Evolutionary conservation across 2,888 invertebrate genomes (phyloP).

Genomic region (Theristus sp.): DNA sequence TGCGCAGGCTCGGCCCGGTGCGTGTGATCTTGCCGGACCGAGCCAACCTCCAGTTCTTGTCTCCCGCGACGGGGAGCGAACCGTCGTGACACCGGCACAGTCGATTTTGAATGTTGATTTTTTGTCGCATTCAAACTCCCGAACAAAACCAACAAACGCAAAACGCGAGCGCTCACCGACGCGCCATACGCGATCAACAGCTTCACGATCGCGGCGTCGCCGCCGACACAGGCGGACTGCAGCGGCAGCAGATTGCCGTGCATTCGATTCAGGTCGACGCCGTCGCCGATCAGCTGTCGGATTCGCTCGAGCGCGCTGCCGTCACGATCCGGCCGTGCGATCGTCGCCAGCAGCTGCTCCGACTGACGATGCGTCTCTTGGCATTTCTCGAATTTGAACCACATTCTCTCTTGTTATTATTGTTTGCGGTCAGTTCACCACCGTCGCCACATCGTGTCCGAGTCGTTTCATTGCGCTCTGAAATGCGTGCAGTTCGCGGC

Average conservation of each 20-base stretch:
- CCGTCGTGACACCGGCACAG: too few relatives aligned
- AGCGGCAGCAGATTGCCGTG: slow-evolving; percentile 31
- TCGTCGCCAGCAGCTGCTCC: neutral
- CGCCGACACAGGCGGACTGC: slow-evolving; percentile 31
- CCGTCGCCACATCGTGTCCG: too few relatives aligned
- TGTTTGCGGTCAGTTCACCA: too few relatives aligned
- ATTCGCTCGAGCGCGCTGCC: neutral
- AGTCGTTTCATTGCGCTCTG: too few relatives aligned
- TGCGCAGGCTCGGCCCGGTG: neutral
- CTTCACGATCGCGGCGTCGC: slow-evolving; percentile 19
- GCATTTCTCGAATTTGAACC: neutral
- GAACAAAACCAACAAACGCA: too few relatives aligned
- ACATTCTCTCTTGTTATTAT: neutral
- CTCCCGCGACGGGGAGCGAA: too few relatives aligned
- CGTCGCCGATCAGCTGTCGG: slow-evolving; percentile 6
- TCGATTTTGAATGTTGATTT: too few relatives aligned
- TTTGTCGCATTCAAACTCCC: too few relatives aligned
- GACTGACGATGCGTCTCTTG: neutral
- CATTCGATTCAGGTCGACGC: slow-evolving; percentile 29
- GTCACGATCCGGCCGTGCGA: neutral
- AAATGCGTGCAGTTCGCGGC: too few relatives aligned
- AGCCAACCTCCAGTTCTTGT: too few relatives aligned
- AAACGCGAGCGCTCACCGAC: too few relatives aligned
- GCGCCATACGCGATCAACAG: slow-evolving; percentile 27
- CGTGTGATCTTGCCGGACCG: neutral